Evolutionary conservation across 2,888 invertebrate species (phyloP), one percentile per base, ranked within the genome.

Genomic region (Dryobotodes eremita): DNA sequence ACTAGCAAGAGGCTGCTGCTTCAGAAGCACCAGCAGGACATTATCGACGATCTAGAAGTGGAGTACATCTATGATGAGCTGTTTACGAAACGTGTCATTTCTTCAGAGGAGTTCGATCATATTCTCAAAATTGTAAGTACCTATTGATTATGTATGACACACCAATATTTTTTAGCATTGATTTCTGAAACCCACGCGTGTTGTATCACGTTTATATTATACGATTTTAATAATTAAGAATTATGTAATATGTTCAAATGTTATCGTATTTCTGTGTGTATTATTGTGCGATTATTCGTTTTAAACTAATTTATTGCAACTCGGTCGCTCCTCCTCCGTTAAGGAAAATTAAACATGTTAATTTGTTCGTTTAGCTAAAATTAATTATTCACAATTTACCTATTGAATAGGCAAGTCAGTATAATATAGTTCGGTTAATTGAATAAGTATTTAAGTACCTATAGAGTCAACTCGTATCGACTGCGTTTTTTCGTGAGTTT

Each of bases 11-110:
- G 93, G 89, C 89, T 87, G 90, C 90, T 95, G 88, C 89, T 97
- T 88, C 94, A 96, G 82, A 93, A 91, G 76, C 92, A 97, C 79
- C 94, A 95, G 89, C 93, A 95, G 69, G 95, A 94, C 57, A 96
- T 97, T 82, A 93, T 97, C 72, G 90, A 92, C 59, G 97, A 97
- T 90, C 91, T 97, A 82, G 96, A 97, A 79, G 95, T 97, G 15
- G 92, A 90, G 15, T 95, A 94, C 90, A 95, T 97, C 62, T 90
- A 97, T n/a, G 96, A 97, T 79, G 93, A 95, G 69, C 92, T 97
- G 80, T 94, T 95, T 79, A 91, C 96, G 17, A 94, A 94, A 78
- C 91, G 94, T 72, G 96, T 94, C 31, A 91, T 97, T 79, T 92
- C 94, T 5, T 87, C 85, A 26, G 95, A 95, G 48, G 95, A 96